phyloP scores from a whole-genome alignment of 2,797 vertebrate species.

The Eleutherodactylus coqui region DNA sequence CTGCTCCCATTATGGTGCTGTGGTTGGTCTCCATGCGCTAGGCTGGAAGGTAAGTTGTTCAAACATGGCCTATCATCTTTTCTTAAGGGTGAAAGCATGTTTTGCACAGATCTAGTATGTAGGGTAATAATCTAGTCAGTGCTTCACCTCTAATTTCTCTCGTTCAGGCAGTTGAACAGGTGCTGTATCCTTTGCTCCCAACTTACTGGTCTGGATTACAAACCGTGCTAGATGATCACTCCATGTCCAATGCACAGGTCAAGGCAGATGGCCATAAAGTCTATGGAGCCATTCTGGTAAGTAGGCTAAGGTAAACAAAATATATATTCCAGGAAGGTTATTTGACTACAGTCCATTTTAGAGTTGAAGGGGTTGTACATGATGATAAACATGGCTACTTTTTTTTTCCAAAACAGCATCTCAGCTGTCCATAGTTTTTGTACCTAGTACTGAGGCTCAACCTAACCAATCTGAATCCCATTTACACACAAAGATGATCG shows the following conservation, averaged over 20 bases:
- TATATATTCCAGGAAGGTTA: not conserved
- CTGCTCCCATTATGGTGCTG: constrained; percentile 93
- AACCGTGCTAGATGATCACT: constrained; percentile 90
- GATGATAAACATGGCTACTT: no score
- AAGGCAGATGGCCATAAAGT: constrained; percentile 96
- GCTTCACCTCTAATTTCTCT: not conserved
- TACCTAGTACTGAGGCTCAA: no score
- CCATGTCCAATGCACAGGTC: constrained; percentile 93
- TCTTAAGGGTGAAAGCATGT: not conserved
- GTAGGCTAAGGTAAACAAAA: constrained; percentile 64
- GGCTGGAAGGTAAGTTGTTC: constrained; percentile 86
- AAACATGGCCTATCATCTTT: not conserved
- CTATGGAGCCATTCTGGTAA: constrained; percentile 92
- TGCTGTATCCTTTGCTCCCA: constrained; percentile 89
- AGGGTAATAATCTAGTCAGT: not conserved
- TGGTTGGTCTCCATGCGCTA: constrained; percentile 90
- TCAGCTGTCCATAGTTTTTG: no score
- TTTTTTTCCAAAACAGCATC: no score
- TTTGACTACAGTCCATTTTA: no score
- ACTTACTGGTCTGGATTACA: constrained; percentile 94
- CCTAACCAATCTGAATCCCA: no score
- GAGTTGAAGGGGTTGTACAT: no score
- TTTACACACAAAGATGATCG: no score
- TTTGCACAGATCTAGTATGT: not conserved
- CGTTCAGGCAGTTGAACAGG: constrained; percentile 88